Conservation (phyloP, 2,113 vertebrate genomes). For the Odobenus rosmarus region DNA sequence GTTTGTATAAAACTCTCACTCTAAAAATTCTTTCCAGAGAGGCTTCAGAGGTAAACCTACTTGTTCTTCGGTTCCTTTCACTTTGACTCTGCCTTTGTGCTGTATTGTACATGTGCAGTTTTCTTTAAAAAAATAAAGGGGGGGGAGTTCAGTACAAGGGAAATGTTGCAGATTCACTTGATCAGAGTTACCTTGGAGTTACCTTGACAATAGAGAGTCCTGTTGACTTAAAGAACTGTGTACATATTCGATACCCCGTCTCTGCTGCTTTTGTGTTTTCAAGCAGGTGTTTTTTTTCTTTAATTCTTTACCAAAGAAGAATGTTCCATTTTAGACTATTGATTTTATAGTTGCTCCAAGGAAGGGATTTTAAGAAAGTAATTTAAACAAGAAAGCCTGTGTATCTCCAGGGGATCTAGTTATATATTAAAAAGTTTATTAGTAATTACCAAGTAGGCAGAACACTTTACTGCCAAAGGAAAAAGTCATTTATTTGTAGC, state of each 20-base stretch:
- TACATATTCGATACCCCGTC: not conserved
- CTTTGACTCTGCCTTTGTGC: slow-evolving; percentile 31
- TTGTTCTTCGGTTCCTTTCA: slow-evolving; percentile 7
- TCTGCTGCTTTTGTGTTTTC: slow-evolving; percentile 60
- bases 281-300: not conserved
- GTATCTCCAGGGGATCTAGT: not conserved
- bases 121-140: not conserved
- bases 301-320: not conserved
- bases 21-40: not conserved
- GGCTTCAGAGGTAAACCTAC: not conserved
- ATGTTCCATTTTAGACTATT: not conserved
- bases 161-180: slow-evolving; percentile 53
- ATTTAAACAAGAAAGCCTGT: slow-evolving; percentile 11
- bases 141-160: slow-evolving; percentile 15
- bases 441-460: not conserved
- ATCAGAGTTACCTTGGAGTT: slow-evolving; percentile 59
- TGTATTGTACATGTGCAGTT: not conserved
- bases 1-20: slow-evolving; percentile 32
- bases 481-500: not conserved
- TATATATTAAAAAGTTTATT: slow-evolving; percentile 28
- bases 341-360: slow-evolving; percentile 21
- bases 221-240: not conserved
- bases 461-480: not conserved
- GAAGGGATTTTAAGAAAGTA: slow-evolving; percentile 15
- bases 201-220: slow-evolving; percentile 41